Percentiles rank a stretch among this genome's conserved stretches.
These are phyloP conservation scores for Seriola dumerili DNA, from an alignment of 2,113 vertebrate genomes.

Conservation along the genomic window DNA sequence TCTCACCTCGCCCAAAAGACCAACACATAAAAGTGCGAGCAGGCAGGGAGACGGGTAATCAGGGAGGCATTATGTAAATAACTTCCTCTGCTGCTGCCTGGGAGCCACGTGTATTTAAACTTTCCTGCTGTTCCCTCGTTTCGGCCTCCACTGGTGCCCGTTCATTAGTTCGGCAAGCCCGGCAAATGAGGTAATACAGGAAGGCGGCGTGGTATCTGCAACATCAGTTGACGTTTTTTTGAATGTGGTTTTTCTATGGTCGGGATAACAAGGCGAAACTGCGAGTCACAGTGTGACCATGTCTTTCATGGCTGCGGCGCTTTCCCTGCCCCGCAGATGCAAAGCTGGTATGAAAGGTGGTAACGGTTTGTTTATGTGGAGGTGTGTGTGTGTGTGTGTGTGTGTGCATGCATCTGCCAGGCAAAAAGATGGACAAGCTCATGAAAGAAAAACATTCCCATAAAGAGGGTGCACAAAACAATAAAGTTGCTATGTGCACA, in stretches of 20 bases:
- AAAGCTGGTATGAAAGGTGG: slow-evolving; percentile 54
- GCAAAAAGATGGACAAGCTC: slow-evolving; percentile 41
- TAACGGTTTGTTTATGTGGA: slow-evolving; percentile 55
- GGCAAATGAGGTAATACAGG: slow-evolving; percentile 45
- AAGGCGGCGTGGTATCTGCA: slow-evolving; percentile 27
- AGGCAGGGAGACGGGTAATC: slow-evolving; percentile 49
- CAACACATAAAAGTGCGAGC: slow-evolving; percentile 53
- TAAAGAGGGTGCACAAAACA: slow-evolving; percentile 62
- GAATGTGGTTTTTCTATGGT: slow-evolving; percentile 28
- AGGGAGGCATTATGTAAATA: slow-evolving; percentile 75
- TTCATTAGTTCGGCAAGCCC: slow-evolving; percentile 67
- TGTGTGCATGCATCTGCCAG: slow-evolving; percentile 36
- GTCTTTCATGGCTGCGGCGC: slow-evolving; percentile 45
- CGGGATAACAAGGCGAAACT: slow-evolving; percentile 61
- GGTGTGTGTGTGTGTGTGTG: slow-evolving; percentile 26
- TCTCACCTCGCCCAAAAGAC: slow-evolving; percentile 33
- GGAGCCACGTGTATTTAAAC: slow-evolving; percentile 64
- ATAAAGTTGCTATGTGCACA: slow-evolving; percentile 56
- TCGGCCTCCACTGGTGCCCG: slow-evolving; percentile 19
- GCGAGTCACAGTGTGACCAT: slow-evolving; percentile 42
- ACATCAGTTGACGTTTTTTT: slow-evolving; percentile 52
- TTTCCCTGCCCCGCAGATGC: slow-evolving; percentile 51
- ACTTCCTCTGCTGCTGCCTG: slow-evolving; percentile 47
- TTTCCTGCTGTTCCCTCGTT: slow-evolving; percentile 63
- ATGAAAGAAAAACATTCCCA: slow-evolving; percentile 61